A percentile compares a stretch with the other conserved stretches of the same genome.
These are phyloP conservation scores for Holotrichia oblita DNA, from an alignment of 1,140 invertebrate species.

Conservation along the genomic window DNA sequence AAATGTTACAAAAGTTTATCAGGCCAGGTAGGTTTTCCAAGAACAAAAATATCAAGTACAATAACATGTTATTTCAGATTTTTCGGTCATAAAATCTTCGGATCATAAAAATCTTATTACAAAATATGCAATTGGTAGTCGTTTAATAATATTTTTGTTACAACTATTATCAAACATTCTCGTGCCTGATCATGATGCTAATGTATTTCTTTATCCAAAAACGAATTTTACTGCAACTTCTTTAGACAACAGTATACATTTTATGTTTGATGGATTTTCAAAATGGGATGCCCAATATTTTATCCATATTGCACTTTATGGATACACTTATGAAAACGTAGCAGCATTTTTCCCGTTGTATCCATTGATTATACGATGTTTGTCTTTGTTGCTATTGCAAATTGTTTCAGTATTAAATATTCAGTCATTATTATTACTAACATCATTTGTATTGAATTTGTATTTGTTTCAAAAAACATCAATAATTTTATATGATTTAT, in stretches of 20 bases:
- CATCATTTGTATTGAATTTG: slow-evolving; percentile 77
- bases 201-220: slow-evolving; percentile 74
- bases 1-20: not conserved
- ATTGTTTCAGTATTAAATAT: slow-evolving; percentile 63
- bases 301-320: slow-evolving; percentile 89
- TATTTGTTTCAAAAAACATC: slow-evolving; percentile 80
- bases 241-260: slow-evolving; percentile 69
- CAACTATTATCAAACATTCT: slow-evolving; percentile 76
- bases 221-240: slow-evolving; percentile 61
- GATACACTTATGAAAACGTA: slow-evolving; percentile 93
- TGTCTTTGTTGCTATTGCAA: slow-evolving; percentile 55
- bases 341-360: slow-evolving; percentile 92
- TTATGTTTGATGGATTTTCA: slow-evolving; percentile 78
- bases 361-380: slow-evolving; percentile 71
- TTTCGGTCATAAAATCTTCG: not conserved
- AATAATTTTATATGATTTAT: slow-evolving; percentile 75
- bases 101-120: slow-evolving; percentile 27
- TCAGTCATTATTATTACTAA: slow-evolving; percentile 72
- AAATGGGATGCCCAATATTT: slow-evolving; percentile 97
- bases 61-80: not conserved
- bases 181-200: slow-evolving; percentile 81
- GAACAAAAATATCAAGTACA: not conserved
- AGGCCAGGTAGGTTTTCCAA: not conserved
- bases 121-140: slow-evolving; percentile 44
- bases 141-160: slow-evolving; percentile 63